These are phyloP conservation scores for Ecliptopera silaceata DNA, from an alignment of 2,888 invertebrate species.

Conservation along the genomic window DNA sequence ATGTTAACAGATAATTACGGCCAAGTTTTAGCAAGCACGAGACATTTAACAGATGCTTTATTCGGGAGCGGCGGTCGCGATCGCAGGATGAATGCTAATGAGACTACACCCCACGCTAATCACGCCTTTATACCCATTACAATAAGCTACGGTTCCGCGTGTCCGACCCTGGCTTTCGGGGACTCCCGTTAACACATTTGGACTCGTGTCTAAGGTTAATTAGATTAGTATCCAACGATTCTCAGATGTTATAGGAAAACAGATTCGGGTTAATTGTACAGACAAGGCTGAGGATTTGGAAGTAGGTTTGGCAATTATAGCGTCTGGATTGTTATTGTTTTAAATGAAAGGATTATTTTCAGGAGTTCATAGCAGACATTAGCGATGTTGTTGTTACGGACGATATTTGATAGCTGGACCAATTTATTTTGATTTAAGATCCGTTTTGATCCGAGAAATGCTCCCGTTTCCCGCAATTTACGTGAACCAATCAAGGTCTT, in stretches of 20 bases:
- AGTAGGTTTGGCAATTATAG: conserved; percentile 19
- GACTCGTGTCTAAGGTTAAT: conserved; percentile 81
- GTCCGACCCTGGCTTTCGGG: conserved; percentile 55
- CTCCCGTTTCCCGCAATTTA: background rate
- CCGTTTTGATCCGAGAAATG: background rate
- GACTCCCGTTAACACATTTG: conserved; percentile 79
- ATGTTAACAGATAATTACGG: conserved; percentile 83
- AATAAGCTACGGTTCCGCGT: conserved; percentile 55
- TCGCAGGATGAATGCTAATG: conserved; percentile 81
- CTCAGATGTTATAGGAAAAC: conserved; percentile 63
- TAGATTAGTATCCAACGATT: conserved; percentile 77
- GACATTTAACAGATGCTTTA: conserved; percentile 83
- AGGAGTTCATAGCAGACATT: conserved; percentile 6
- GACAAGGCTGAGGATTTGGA: conserved; percentile 27
- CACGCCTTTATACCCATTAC: conserved; percentile 50
- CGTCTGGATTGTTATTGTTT: conserved; percentile 26
- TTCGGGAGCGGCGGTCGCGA: conserved; percentile 78
- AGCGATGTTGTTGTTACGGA: conserved; percentile 7
- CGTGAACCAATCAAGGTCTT: background rate
- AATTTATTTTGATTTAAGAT: conserved; percentile 12
- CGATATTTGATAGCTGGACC: conserved; percentile 10
- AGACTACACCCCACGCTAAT: conserved; percentile 56
- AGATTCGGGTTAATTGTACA: conserved; percentile 46
- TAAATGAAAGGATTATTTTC: conserved; percentile 12
- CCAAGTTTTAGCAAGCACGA: conserved; percentile 80